Evolutionary conservation across 2,113 vertebrate species (phyloP), one percentile per base, ranked within the genome.

Genomic region (Cariama cristata): DNA sequence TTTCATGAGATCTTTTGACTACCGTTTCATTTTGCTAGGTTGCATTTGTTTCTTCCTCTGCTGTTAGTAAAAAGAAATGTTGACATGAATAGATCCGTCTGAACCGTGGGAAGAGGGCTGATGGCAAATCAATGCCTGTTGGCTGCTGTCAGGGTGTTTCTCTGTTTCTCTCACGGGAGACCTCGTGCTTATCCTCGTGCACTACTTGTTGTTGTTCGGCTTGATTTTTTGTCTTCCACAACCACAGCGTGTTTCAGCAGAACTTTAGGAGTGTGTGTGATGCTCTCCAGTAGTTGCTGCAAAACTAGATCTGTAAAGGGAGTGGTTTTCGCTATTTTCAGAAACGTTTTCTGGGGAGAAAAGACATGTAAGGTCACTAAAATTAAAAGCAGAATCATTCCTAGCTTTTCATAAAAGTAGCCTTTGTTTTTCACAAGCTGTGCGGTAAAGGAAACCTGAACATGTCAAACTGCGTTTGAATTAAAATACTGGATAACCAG

Each of bases 141-240:
- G 91, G n/a, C 67, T 85, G 77, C 73, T 87, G 2, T 49, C 27
- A 18, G 64, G 30, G 16, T 35, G 7, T 73, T 83, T 53, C 38
- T 73, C 17, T 35, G 7, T 73, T 83, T 53, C 38, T 73, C 17
- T 30, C 18, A 1, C 0, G 3, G 30, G 49, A 7, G 26, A 4
- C 56, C 27, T n/a, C 0, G 0, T 72, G 26, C 62, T 47, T 0
- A 50, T 71, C 52, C 44, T 50, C 9, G 3, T 53, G 35, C 38
- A 2, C 58, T 26, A 26, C 16, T 60, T 20, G 38, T 52, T 44
- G 14, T 47, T 6, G 12, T 55, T 95, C 6, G 4, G 8, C 52
- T 74, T 2, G 2, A 42, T 44, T 17, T 68, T n/a, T 40, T 55
- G 12, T 79, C 58, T 71, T 63, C 60, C 9, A 12, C 44, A 0